Evolutionary conservation across 1,140 invertebrate genomes (phyloP), one percentile per base, ranked within the genome.

Genomic region (Heliconius melpomene): DNA sequence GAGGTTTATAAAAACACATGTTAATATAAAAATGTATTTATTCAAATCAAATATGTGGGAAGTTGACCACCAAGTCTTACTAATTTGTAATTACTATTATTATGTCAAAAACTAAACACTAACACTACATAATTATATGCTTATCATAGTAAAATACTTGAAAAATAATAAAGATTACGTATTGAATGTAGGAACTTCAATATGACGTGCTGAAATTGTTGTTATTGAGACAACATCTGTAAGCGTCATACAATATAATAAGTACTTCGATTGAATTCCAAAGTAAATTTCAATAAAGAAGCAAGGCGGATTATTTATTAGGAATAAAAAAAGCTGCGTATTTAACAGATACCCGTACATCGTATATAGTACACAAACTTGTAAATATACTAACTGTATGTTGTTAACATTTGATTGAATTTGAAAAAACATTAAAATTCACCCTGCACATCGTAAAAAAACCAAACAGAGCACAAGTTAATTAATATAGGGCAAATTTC

Each of bases 111-210:
- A 75, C 46, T 75, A 76, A 75, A 73, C 11, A 72, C 70, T 72
- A 26, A 72, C 32, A 36, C 32, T 36, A n/a, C 70, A 71, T 75
- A 79, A 54, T 54, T 40, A 78, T n/a, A 78, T 74, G 77, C 54
- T 70, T 50, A 18, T 46, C 73, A 79, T 57, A 75, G 40, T 72
- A 79, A 75, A 79, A 71, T 79, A 79, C 57, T 75, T 75, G 74
- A 79, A 52, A 79, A 72, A 79, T 50, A 50, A 38, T 78, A 80
- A 78, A 79, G 75, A 76, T 72, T 76, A 81, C 74, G 77, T 60
- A 81, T 82, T 79, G 50, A 82, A 86, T 80, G 84, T 87, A 85
- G 83, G 82, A 85, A 87, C 82, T 84, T 82, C 80, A 83, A 83
- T 74, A 80, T 79, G 81, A 76, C 78, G 85, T 79, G 76, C 79